Conservation (phyloP, 64 coral and sea anemone species). For the Hydrozoanthus tunicans region DNA sequence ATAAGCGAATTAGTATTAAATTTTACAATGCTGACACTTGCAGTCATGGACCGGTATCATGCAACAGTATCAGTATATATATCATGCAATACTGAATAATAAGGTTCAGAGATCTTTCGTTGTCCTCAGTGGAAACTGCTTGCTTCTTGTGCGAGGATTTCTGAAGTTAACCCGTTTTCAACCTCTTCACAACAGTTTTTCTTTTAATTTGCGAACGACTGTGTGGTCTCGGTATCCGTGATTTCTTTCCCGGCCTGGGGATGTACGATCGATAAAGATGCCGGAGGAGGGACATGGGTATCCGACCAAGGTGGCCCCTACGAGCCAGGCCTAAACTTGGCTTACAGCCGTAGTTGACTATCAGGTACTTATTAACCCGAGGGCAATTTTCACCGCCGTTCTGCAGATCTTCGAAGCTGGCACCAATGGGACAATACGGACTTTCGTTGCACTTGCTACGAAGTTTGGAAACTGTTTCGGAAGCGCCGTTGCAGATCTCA, state of each 20-base stretch:
- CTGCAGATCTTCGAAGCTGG: slow-evolving; percentile 75
- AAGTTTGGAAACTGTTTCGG: slow-evolving; percentile 84
- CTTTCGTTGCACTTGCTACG: slow-evolving; percentile 82
- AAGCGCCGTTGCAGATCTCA: slow-evolving; percentile 72
- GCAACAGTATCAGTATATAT: no score
- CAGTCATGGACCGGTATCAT: no score
- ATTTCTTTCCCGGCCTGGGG: slow-evolving; percentile 35
- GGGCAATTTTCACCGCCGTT: slow-evolving; percentile 95
- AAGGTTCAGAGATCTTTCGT: no score
- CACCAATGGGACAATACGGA: slow-evolving; percentile 71
- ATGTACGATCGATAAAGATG: slow-evolving; percentile 36
- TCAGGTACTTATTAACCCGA: slow-evolving; percentile 71
- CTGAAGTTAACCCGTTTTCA: neutral
- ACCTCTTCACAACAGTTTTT: neutral
- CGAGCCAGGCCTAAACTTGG: slow-evolving; percentile 72
- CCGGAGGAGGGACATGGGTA: slow-evolving; percentile 75
- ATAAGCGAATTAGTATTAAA: no score
- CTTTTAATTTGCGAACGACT: neutral
- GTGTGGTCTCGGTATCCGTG: neutral
- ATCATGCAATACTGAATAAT: no score
- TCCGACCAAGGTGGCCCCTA: slow-evolving; percentile 76
- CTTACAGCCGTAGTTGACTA: slow-evolving; percentile 78
- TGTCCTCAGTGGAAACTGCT: no score
- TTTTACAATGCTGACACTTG: no score
- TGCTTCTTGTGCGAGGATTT: neutral